Conservation (phyloP, 2,113 vertebrate species). For the Calypte anna region DNA sequence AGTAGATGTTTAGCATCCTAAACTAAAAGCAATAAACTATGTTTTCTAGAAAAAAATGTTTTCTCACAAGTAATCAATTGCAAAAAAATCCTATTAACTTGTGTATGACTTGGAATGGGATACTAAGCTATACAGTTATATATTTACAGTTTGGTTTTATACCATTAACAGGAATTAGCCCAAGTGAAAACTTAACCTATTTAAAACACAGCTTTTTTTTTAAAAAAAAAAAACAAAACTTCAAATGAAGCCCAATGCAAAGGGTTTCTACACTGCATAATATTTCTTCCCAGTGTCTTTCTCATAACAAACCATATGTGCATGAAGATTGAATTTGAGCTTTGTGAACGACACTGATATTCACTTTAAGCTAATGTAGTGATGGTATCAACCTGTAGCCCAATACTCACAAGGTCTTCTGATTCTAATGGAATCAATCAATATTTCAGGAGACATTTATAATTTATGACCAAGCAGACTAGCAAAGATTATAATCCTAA, state of each 20-base stretch:
- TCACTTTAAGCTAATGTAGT: slow-evolving; percentile 53
- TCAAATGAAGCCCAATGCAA: not conserved
- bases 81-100: not conserved
- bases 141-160: not conserved
- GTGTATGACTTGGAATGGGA: not conserved
- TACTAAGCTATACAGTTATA: not conserved
- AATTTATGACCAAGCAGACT: slow-evolving; percentile 63
- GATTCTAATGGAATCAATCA: slow-evolving; percentile 77
- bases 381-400: slow-evolving; percentile 64
- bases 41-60: not conserved
- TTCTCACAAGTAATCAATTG: not conserved
- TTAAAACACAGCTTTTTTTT: not conserved
- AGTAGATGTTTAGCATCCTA: not conserved
- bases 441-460: slow-evolving; percentile 81
- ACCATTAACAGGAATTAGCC: not conserved
- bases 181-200: not conserved
- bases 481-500: slow-evolving; percentile 57
- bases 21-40: not conserved
- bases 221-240: not conserved
- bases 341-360: slow-evolving; percentile 67
- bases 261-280: not conserved
- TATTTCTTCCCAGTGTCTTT: not conserved
- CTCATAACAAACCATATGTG: not conserved
- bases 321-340: slow-evolving; percentile 64
- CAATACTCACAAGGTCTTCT: slow-evolving; percentile 61